Conservation (phyloP, 2,888 invertebrate species). For the Ophonus ardosiacus region DNA sequence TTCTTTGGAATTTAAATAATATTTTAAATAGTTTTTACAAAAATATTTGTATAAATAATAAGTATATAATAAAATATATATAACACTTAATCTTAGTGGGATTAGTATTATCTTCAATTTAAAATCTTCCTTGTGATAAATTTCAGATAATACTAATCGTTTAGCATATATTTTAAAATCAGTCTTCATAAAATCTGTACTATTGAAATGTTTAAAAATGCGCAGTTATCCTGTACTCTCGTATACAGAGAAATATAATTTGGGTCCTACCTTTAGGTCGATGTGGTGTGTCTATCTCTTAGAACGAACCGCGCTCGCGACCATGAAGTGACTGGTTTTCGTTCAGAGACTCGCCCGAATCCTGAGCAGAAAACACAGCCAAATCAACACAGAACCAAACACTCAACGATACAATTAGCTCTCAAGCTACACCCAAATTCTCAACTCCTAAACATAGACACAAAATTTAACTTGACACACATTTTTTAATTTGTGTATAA, state of each 20-base stretch:
- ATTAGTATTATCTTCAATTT: background rate
- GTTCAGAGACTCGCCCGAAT: constrained; percentile 52
- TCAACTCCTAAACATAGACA: background rate
- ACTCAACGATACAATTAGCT: background rate
- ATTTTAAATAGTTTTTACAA: constrained; percentile 31
- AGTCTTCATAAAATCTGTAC: constrained; percentile 21
- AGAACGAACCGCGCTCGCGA: constrained; percentile 35
- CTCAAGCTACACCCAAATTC: constrained; percentile 21
- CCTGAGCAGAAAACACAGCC: constrained; percentile 63
- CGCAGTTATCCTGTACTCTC: background rate
- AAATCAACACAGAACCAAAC: constrained; percentile 52
- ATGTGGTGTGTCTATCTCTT: background rate
- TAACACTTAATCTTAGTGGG: background rate
- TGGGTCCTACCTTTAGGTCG: constrained; percentile 41
- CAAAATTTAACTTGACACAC: too few relatives aligned
- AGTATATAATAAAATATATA: constrained; percentile 18
- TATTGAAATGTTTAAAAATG: background rate
- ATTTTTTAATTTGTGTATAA: too few relatives aligned
- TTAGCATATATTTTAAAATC: background rate
- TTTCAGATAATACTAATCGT: background rate
- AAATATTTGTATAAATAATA: constrained; percentile 35
- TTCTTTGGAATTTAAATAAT: constrained; percentile 52
- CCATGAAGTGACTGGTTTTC: constrained; percentile 45
- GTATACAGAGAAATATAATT: background rate
- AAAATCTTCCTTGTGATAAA: background rate